Evolutionary conservation across 2,113 vertebrate genomes (phyloP).

Genomic region (Megaleporinus macrocephalus): DNA sequence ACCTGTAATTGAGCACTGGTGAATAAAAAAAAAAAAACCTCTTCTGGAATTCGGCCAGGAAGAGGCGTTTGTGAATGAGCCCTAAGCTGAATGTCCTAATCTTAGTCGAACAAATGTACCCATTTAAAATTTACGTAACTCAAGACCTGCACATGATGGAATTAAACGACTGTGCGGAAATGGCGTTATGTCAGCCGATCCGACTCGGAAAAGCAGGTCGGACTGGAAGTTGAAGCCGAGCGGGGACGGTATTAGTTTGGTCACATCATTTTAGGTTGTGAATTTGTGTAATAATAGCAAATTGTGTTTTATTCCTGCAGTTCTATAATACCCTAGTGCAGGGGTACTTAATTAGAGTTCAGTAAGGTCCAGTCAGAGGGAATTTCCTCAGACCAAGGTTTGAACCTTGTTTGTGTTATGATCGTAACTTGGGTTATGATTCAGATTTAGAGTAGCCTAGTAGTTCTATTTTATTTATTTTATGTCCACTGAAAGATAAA

Average conservation of each 20-base stretch:
- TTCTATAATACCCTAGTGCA: not conserved
- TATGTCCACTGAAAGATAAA: too few species aligned
- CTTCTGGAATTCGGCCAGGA: not conserved
- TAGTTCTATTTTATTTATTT: too few species aligned
- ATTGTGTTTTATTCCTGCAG: not conserved
- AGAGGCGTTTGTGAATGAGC: not conserved
- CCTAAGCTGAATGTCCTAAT: not conserved
- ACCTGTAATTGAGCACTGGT: constrained; percentile 9
- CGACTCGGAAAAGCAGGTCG: not conserved
- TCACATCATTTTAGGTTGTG: not conserved
- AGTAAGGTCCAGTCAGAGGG: too few species aligned
- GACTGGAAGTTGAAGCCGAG: not conserved
- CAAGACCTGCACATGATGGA: not conserved
- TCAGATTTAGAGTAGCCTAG: too few species aligned
- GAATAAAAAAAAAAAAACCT: not conserved
- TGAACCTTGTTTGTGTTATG: too few species aligned
- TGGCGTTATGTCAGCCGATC: not conserved
- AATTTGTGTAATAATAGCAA: not conserved
- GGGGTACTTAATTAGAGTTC: too few species aligned
- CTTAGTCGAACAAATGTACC: not conserved
- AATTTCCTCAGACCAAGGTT: too few species aligned
- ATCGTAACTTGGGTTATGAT: too few species aligned
- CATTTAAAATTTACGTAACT: not conserved
- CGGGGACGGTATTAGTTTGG: not conserved
- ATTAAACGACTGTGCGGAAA: not conserved